Percentiles rank a stretch among this genome's conserved stretches.
Evolutionary conservation across 2,797 vertebrate species (phyloP).

Genomic region (Xiphorhynchus erythropygius): DNA sequence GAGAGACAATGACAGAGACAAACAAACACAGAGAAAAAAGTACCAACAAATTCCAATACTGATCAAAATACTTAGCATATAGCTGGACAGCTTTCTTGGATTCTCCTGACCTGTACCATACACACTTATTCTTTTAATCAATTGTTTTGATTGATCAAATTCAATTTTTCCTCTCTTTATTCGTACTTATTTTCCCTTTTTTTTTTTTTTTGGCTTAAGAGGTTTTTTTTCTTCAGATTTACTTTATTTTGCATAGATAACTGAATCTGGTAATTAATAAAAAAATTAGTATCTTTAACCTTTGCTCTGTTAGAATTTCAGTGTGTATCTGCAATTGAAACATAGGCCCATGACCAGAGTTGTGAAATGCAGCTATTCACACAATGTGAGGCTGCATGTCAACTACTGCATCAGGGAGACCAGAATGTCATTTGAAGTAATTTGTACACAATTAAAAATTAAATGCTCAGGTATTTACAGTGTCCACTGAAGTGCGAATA

Average conservation of each 20-base stretch:
- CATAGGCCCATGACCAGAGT: not conserved
- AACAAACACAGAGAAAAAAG: not conserved
- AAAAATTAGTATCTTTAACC: not conserved
- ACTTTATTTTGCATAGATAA: not conserved
- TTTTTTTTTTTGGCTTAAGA: not conserved
- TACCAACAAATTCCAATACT: not conserved
- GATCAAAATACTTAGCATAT: not conserved
- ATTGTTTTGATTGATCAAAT: not conserved
- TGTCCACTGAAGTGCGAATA: not conserved
- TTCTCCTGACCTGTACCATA: not conserved
- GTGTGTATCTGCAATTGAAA: not conserved
- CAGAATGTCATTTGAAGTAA: not conserved
- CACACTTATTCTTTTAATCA: not conserved
- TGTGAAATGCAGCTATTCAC: not conserved
- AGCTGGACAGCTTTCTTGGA: not conserved
- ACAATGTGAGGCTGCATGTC: rapidly evolving
- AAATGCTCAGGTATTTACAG: not conserved
- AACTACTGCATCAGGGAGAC: not conserved
- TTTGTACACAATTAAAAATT: not conserved
- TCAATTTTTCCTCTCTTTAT: not conserved
- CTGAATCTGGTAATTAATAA: not conserved
- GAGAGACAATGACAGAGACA: not conserved
- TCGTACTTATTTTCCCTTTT: not conserved
- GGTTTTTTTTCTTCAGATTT: rapidly evolving
- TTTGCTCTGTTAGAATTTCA: not conserved